Base-by-base conservation (phyloP, 2,888 invertebrate species). In the Aleiodes leptofemur region DNA sequence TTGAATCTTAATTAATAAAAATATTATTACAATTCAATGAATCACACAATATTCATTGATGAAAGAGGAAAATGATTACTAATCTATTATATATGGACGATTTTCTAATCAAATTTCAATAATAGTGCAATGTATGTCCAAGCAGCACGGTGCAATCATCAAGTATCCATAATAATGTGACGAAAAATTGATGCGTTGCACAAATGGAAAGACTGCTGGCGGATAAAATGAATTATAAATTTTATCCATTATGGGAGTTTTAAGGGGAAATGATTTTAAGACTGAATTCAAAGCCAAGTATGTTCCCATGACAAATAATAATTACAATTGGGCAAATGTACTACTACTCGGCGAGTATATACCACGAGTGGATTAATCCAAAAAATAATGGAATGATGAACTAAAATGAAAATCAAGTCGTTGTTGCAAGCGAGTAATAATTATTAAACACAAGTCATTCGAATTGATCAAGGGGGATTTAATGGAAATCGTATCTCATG, bases 201-300 rank as follows among this genome's bases (percentile, higher is more conserved):
- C 82, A 83, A 88, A 87, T 56, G 76, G 84, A 81, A 89, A 89
- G 89, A 88, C 89, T 89, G 88, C 89, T 89, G 88, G 85, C 79
- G 87, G 86, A 81, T 86, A 84, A 84, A 86, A 85, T 66, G 31
- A 61, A 71, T 80, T 34, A 83, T 86, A 80, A 82, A 83, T 81
- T 87, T 86, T 72, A 82, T 82, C 66, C 82, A 84, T 76, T 85
- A 87, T 73, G 83, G 80, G 86, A 84, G 83, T 84, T 76, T 75
- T 83, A 83, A 86, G 84, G 83, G 79, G 78, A 84, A 88, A 87
- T 23, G 23, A 34, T 82, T 86, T 87, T 82, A 88, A 89, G 89
- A 89, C 89, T 89, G 89, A 89, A 81, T 87, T 87, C 79, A 87
- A 89, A 85, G 86, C 87, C 86, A 89, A 89, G 83, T 84, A 83